Conservation (phyloP, 1,140 invertebrate species). For the Drosophila lacertosa region DNA sequence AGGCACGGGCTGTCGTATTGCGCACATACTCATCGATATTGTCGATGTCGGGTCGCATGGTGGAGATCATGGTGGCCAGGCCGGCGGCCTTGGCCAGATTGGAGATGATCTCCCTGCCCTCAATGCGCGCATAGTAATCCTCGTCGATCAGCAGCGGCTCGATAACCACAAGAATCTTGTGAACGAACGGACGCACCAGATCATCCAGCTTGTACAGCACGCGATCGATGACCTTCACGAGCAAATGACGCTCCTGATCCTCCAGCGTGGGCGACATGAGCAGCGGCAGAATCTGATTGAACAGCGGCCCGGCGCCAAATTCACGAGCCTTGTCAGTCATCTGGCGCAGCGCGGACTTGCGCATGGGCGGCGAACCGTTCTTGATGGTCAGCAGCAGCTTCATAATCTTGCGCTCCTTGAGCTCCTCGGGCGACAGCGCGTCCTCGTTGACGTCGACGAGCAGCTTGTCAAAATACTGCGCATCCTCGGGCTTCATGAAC, state of each 20-base stretch:
- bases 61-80: conserved; percentile 99
- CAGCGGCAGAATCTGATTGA: conserved; percentile 99
- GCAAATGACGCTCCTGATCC: conserved; percentile 99
- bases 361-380: conserved; percentile 99
- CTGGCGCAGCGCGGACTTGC: conserved; percentile 98
- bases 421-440: conserved; percentile 96
- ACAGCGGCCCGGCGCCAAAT: conserved; percentile 98
- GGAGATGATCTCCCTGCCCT: conserved; percentile 99
- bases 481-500: conserved; percentile 99
- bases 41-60: conserved; percentile 99
- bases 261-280: conserved; percentile 99
- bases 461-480: conserved; percentile 99
- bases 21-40: conserved; percentile 99
- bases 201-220: conserved; percentile 99
- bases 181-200: conserved; percentile 98
- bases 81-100: conserved; percentile 99
- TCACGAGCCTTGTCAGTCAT: conserved; percentile 99
- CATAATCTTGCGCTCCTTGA: conserved; percentile 99
- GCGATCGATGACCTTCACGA: conserved; percentile 99
- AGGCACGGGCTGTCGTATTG: conserved; percentile 99
- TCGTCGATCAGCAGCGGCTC: conserved; percentile 99
- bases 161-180: conserved; percentile 99
- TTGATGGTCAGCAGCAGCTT: conserved; percentile 99
- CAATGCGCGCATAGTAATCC: conserved; percentile 99
- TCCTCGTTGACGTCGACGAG: conserved; percentile 99